Percentiles rank a stretch among this genome's conserved stretches.
Conservation (phyloP, 2,797 vertebrate genomes). For the Neosilurus mollespiculum region DNA sequence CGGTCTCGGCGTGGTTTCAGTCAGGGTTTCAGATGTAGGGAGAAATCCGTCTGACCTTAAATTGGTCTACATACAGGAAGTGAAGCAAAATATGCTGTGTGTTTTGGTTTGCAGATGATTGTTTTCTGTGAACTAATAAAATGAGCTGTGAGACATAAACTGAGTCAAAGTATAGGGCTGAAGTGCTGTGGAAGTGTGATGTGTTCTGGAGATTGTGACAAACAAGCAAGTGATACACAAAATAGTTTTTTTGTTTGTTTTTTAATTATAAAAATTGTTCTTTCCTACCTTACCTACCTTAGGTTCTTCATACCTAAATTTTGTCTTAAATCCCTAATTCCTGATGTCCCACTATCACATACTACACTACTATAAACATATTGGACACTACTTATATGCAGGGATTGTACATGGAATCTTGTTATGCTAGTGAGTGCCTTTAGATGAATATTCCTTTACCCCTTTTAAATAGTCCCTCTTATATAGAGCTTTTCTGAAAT, state of each 20-base stretch:
- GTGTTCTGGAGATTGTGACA: background rate
- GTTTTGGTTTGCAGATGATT: background rate
- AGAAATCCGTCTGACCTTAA: background rate
- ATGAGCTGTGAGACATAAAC: background rate
- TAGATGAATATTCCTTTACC: background rate
- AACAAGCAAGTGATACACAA: background rate
- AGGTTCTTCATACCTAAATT: no score
- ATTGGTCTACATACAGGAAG: background rate
- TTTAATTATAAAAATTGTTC: no score
- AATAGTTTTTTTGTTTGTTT: background rate
- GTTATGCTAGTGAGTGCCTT: background rate
- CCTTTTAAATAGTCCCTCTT: background rate
- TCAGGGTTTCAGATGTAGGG: background rate
- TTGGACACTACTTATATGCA: background rate
- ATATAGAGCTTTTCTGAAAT: background rate
- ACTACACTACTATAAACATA: no score
- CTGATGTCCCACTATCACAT: background rate
- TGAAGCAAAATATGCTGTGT: background rate
- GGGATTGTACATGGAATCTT: background rate
- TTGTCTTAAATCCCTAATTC: no score
- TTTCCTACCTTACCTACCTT: no score
- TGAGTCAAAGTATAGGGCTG: background rate
- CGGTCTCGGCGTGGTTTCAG: background rate
- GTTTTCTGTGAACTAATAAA: background rate
- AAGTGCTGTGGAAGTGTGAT: background rate